Evolutionary conservation across 2,113 vertebrate genomes (phyloP).

Genomic region (Albula goreensis): DNA sequence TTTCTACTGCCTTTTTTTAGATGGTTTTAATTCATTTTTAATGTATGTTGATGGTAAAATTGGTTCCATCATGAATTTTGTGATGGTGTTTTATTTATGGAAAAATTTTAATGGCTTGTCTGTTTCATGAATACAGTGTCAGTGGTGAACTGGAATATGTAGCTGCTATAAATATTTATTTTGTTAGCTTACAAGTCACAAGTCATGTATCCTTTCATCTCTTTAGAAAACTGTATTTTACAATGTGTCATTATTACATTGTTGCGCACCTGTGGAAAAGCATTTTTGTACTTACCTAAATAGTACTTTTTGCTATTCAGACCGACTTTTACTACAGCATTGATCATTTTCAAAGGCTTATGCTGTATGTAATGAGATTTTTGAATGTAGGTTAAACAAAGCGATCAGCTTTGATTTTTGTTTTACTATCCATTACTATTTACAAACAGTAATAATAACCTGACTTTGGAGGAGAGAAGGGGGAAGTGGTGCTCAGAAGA

Average conservation of each 20-base stretch:
- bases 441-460: constrained; percentile 19
- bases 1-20: constrained; percentile 83
- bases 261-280: constrained; percentile 75
- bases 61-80: constrained; percentile 35
- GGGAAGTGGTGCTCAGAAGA: constrained; percentile 52
- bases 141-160: constrained; percentile 72
- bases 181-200: constrained; percentile 57
- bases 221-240: constrained; percentile 43
- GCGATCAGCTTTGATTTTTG: constrained; percentile 53
- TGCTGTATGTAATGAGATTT: constrained; percentile 60
- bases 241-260: constrained; percentile 60
- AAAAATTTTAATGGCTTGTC: constrained; percentile 27
- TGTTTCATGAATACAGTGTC: constrained; percentile 41
- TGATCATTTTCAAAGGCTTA: constrained; percentile 69
- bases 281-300: constrained; percentile 76
- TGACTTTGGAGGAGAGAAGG: constrained; percentile 57
- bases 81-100: constrained; percentile 69
- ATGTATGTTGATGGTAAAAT: constrained; percentile 37
- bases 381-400: constrained; percentile 70
- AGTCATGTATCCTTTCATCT: constrained; percentile 56
- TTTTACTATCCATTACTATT: constrained; percentile 52
- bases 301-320: constrained; percentile 75
- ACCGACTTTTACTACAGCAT: constrained; percentile 79
- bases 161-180: constrained; percentile 72
- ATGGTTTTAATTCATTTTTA: constrained; percentile 67